Evolutionary conservation across 1,140 invertebrate species (phyloP).

Genomic region (Zaprionus camerounensis): DNA sequence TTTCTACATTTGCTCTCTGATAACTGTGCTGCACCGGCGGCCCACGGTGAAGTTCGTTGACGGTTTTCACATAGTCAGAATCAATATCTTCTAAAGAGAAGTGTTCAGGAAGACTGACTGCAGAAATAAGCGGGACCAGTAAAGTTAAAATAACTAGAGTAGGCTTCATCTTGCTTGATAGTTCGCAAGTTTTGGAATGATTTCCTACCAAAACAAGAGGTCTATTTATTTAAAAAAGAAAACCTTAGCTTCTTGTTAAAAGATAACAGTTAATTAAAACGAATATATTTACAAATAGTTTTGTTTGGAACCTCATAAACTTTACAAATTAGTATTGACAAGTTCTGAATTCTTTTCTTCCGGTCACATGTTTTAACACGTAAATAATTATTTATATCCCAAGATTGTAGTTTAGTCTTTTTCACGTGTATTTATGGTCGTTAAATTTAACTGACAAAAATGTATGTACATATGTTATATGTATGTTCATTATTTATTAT

Average conservation of each 20-base stretch:
- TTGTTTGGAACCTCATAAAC: neutral
- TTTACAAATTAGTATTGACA: conserved; percentile 38
- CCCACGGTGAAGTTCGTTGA: conserved; percentile 48
- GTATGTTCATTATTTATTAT: neutral
- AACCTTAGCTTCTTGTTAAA: neutral
- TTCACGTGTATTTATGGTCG: neutral
- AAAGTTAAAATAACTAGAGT: conserved; percentile 30
- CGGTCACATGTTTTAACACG: neutral
- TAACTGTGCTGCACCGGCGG: conserved; percentile 41
- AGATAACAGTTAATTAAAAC: conserved; percentile 41
- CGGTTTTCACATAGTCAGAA: conserved; percentile 39
- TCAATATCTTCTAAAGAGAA: neutral
- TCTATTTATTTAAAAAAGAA: conserved; percentile 60
- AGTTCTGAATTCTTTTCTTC: conserved; percentile 14
- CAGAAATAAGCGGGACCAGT: conserved; percentile 35
- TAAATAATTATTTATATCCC: no score
- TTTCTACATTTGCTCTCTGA: conserved; percentile 42
- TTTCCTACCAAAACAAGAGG: conserved; percentile 25
- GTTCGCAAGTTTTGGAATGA: conserved; percentile 57
- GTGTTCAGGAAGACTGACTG: conserved; percentile 19
- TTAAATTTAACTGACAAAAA: neutral
- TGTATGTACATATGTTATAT: neutral
- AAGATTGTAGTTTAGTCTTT: neutral
- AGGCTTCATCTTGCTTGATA: conserved; percentile 54
- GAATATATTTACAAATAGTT: conserved; percentile 41